phyloP scores from a whole-genome alignment of 2,113 vertebrate genomes.

The Clarias magur region DNA sequence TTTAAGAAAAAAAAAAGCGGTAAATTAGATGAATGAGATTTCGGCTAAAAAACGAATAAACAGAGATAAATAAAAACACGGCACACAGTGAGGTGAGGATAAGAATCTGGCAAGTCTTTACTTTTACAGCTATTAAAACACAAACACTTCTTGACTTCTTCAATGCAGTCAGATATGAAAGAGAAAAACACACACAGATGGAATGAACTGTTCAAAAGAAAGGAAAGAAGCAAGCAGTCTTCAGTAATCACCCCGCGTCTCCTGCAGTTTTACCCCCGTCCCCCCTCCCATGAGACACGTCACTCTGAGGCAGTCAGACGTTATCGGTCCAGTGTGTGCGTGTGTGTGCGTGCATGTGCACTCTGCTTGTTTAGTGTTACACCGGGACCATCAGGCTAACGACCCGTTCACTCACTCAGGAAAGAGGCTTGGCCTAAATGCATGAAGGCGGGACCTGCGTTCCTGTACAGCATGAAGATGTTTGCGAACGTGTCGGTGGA shows the following conservation, averaged over 20 bases:
- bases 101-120: slow-evolving; percentile 3
- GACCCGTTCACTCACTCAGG: too few species aligned
- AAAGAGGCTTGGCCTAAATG: not conserved
- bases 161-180: not conserved
- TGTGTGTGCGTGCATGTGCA: not conserved
- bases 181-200: not conserved
- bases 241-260: not conserved
- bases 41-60: too few species aligned
- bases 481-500: too few species aligned
- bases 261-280: not conserved
- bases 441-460: not conserved
- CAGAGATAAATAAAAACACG: not conserved
- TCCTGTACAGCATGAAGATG: too few species aligned
- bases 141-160: not conserved
- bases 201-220: not conserved
- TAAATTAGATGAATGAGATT: too few species aligned
- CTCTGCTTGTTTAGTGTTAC: not conserved
- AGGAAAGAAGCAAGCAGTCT: not conserved
- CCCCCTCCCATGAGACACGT: too few species aligned
- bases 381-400: not conserved
- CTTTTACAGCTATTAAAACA: slow-evolving; percentile 21
- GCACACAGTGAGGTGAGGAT: not conserved
- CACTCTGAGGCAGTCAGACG: not conserved
- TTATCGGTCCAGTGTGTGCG: not conserved
- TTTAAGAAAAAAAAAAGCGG: too few species aligned